phyloP scores from a whole-genome alignment of 2,113 vertebrate genomes.

The Anser brachyrhynchus region DNA sequence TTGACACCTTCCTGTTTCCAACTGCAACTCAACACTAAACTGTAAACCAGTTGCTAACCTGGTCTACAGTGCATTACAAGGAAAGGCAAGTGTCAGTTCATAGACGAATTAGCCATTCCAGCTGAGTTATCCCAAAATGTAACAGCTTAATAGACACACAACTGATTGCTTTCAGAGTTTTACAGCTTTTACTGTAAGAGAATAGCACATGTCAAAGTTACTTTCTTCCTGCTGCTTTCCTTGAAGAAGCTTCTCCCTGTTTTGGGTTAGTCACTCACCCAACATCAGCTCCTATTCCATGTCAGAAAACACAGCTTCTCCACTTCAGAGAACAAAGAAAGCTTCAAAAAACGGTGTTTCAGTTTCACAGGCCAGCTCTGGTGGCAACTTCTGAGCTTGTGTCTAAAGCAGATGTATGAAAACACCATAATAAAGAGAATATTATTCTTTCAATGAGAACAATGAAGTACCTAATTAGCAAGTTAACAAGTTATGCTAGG shows the following conservation, averaged over 20 bases:
- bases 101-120: not conserved
- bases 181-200: not conserved
- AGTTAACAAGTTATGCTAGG: not conserved
- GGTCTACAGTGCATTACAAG: not conserved
- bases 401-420: not conserved
- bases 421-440: not conserved
- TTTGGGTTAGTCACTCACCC: not conserved
- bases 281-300: not conserved
- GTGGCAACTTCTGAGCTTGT: not conserved
- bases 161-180: not conserved
- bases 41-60: not conserved
- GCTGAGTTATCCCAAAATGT: not conserved
- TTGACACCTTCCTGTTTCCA: not conserved
- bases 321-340: not conserved
- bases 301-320: not conserved
- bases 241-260: not conserved
- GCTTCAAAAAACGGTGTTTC: not conserved
- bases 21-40: not conserved
- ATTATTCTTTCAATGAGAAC: not conserved
- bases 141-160: not conserved
- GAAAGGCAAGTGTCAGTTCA: not conserved
- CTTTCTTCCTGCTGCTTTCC: not conserved
- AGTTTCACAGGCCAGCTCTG: not conserved
- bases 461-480: not conserved
- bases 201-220: not conserved